Conservation (phyloP, 1,140 invertebrate species). For the Antheraea mylitta region DNA sequence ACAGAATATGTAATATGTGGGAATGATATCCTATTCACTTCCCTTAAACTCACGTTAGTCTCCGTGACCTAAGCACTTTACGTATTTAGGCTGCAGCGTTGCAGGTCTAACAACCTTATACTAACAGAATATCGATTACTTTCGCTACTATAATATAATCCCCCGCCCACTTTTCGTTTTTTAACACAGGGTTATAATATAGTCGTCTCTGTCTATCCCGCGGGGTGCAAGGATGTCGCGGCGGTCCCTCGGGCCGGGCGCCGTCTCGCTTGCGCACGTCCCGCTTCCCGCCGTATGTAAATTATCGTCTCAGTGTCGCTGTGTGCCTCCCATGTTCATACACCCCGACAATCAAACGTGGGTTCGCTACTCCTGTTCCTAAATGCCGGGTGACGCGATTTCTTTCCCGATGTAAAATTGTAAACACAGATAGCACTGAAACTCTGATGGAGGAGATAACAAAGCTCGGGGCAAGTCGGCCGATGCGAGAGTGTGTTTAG, state of each 20-base stretch:
- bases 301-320: slow-evolving; percentile 62
- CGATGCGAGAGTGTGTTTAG: not conserved
- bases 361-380: slow-evolving; percentile 12
- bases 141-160: slow-evolving; percentile 80
- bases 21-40: not conserved
- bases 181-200: slow-evolving; percentile 78
- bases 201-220: slow-evolving; percentile 71
- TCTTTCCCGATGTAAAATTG: slow-evolving; percentile 1
- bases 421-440: slow-evolving; percentile 2
- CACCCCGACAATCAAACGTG: slow-evolving; percentile 4
- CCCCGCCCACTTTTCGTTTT: slow-evolving; percentile 80
- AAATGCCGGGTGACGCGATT: not conserved
- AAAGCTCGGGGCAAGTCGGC: slow-evolving; percentile 47
- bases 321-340: slow-evolving; percentile 42
- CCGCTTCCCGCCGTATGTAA: slow-evolving; percentile 57
- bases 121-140: slow-evolving; percentile 82
- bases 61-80: slow-evolving; percentile 21
- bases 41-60: not conserved
- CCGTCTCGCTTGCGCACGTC: slow-evolving; percentile 62
- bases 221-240: slow-evolving; percentile 32
- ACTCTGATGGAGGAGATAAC: slow-evolving; percentile 58
- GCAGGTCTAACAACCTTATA: slow-evolving; percentile 71
- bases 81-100: slow-evolving; percentile 66
- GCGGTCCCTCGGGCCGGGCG: slow-evolving; percentile 46
- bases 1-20: no score